Evolutionary conservation across 2,888 invertebrate genomes (phyloP).

Genomic region (Drosophila multiciliata): DNA sequence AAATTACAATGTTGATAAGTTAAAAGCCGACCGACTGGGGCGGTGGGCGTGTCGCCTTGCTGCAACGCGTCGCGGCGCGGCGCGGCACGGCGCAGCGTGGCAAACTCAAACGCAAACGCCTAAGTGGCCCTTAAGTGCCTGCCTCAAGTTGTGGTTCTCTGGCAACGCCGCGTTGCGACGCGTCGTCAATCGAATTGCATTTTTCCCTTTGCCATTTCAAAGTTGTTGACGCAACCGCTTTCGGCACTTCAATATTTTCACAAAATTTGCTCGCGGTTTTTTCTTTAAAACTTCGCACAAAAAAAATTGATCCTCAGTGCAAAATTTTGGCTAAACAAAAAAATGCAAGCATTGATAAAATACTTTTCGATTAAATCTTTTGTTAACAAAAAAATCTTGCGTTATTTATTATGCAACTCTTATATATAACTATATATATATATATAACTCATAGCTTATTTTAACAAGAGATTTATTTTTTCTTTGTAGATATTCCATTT

Average conservation of each 20-base stretch:
- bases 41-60: constrained; percentile 37
- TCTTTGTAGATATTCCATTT: neutral
- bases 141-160: constrained; percentile 41
- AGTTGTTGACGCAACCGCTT: constrained; percentile 27
- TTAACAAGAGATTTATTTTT: neutral
- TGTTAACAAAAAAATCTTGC: neutral
- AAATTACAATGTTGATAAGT: constrained; percentile 69
- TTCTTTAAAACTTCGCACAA: neutral
- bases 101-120: constrained; percentile 47
- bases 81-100: constrained; percentile 1
- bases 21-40: constrained; percentile 60
- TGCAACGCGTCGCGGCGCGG: neutral
- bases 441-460: too few relatives aligned
- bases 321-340: neutral
- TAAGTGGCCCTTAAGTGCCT: constrained; percentile 65
- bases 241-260: constrained; percentile 25
- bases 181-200: constrained; percentile 34
- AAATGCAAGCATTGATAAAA: neutral
- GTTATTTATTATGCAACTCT: neutral
- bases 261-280: neutral
- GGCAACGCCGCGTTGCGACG: constrained; percentile 14
- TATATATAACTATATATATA: too few relatives aligned
- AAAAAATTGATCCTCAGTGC: neutral
- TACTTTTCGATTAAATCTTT: neutral
- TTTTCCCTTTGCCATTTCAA: constrained; percentile 27